A percentile compares a stretch with the other conserved stretches of the same genome.
These are phyloP conservation scores for Parnassius orleans DNA, from an alignment of 2,888 invertebrate genomes.

Conservation along the genomic window DNA sequence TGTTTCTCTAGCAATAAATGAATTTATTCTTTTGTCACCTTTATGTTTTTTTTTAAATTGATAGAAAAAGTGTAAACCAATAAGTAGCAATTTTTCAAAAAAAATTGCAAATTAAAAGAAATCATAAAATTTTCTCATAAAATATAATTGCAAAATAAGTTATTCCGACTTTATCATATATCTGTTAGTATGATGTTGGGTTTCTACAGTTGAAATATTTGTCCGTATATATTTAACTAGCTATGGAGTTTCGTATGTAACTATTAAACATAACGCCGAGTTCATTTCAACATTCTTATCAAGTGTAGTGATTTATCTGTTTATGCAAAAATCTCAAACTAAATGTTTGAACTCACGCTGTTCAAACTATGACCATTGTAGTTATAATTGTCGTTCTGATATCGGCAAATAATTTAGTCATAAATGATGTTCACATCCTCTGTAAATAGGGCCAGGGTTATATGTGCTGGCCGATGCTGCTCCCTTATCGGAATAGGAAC, in stretches of 20 bases:
- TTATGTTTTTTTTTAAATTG: too few species aligned
- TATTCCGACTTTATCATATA: too few species aligned
- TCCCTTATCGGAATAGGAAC: slow-evolving; percentile 74
- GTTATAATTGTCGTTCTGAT: slow-evolving; percentile 25
- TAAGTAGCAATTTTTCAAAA: too few species aligned
- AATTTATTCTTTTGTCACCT: too few species aligned
- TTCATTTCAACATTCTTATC: background rate
- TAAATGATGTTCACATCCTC: slow-evolving; percentile 52
- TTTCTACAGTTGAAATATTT: too few species aligned
- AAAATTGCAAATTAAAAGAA: too few species aligned
- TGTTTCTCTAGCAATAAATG: background rate
- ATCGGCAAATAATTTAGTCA: slow-evolving; percentile 32
- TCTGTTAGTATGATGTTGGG: too few species aligned
- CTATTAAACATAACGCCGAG: background rate
- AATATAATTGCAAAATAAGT: too few species aligned
- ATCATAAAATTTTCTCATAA: too few species aligned
- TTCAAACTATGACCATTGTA: slow-evolving; percentile 5
- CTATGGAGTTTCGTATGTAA: background rate
- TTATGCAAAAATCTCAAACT: slow-evolving; percentile 11
- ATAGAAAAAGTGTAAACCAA: too few species aligned
- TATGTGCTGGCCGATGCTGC: slow-evolving; percentile 47
- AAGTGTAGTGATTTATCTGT: background rate
- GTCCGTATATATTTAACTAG: background rate
- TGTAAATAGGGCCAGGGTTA: slow-evolving; percentile 77
- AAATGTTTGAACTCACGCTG: background rate